phyloP scores from a whole-genome alignment of 2,888 invertebrate genomes.

The Falcaria lacertinaria region DNA sequence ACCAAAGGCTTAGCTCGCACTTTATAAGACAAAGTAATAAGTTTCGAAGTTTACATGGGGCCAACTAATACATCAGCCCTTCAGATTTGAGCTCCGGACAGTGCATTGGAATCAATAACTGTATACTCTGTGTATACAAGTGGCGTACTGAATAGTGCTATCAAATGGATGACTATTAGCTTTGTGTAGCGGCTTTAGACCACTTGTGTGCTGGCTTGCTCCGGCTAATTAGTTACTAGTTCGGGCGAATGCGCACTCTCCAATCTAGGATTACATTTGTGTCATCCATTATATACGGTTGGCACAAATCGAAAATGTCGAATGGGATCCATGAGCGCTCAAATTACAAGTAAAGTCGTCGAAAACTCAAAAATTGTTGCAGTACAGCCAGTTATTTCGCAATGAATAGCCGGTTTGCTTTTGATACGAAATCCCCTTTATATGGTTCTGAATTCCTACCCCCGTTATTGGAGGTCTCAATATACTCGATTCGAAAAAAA shows the following conservation, averaged over 20 bases:
- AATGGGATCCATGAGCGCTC: constrained; percentile 5
- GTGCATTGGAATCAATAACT: not conserved
- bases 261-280: constrained; percentile 15
- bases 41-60: not conserved
- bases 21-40: not conserved
- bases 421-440: not conserved
- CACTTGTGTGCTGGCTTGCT: constrained; percentile 25
- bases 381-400: not conserved
- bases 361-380: not conserved
- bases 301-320: not conserved
- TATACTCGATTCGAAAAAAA: not conserved
- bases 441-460: not conserved
- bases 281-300: constrained; percentile 4
- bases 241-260: constrained; percentile 23
- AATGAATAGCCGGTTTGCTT: not conserved
- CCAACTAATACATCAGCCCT: not conserved
- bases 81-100: not conserved
- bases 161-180: constrained; percentile 31
- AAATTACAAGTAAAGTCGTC: constrained; percentile 6
- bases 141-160: constrained; percentile 15
- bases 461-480: not conserved
- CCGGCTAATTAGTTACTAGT: constrained; percentile 34
- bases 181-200: constrained; percentile 32
- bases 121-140: not conserved
- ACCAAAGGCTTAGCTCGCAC: not conserved